These are phyloP conservation scores for Anhinga rufa DNA, from an alignment of 2,113 vertebrate species.

Conservation along the genomic window DNA sequence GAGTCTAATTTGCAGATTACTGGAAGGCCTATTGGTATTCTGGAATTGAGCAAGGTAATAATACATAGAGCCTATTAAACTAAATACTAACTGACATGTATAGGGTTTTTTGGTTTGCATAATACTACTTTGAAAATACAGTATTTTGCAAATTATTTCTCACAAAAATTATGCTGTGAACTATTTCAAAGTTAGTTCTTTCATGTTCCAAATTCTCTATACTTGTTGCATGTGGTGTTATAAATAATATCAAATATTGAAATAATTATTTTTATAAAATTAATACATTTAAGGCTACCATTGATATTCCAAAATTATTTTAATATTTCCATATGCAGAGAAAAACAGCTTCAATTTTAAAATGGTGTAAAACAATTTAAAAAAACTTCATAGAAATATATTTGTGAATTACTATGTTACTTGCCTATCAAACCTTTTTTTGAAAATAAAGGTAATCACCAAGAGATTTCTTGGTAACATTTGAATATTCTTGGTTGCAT, in stretches of 20 bases:
- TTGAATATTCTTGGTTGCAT: not conserved
- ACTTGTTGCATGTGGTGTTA: not conserved
- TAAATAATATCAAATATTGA: not conserved
- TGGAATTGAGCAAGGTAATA: not conserved
- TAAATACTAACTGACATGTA: not conserved
- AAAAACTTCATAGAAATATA: not conserved
- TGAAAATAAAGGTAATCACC: not conserved
- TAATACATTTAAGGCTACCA: not conserved
- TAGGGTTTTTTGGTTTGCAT: fast-evolving
- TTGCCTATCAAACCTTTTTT: not conserved
- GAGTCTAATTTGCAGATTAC: not conserved
- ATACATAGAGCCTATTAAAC: not conserved
- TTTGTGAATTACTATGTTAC: not conserved
- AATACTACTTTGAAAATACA: not conserved
- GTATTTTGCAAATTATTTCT: not conserved
- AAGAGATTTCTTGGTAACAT: not conserved
- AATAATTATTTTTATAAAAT: not conserved
- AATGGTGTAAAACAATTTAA: not conserved
- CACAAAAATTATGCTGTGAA: not conserved
- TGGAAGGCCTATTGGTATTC: not conserved
- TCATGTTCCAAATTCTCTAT: not conserved
- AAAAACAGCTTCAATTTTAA: not conserved
- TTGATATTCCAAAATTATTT: not conserved
- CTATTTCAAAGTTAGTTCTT: not conserved
- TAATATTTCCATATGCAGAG: not conserved